Conservation (phyloP, 2,888 invertebrate species). For the Sycophila texana region DNA sequence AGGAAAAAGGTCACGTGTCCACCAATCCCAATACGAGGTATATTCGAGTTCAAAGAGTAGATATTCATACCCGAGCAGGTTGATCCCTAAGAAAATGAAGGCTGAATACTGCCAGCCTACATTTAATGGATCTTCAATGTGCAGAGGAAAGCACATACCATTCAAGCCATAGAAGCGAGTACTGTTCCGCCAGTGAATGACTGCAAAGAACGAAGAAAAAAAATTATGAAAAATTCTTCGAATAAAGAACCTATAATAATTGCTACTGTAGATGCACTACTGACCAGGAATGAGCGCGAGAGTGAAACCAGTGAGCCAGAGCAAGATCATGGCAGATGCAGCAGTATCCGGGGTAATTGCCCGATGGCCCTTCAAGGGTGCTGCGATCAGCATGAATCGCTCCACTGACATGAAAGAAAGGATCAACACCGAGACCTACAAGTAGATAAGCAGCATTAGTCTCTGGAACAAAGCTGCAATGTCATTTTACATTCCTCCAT, state of each 20-base stretch:
- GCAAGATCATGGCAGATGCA: conserved; percentile 76
- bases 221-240: background rate
- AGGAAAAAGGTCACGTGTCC: no score
- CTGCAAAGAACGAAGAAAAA: conserved; percentile 65
- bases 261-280: background rate
- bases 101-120: conserved; percentile 85
- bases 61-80: conserved; percentile 77
- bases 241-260: background rate
- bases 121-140: conserved; percentile 82
- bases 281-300: conserved; percentile 81
- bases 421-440: conserved; percentile 81
- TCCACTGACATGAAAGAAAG: conserved; percentile 84
- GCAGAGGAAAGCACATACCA: conserved; percentile 84
- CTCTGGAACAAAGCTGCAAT: background rate
- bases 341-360: conserved; percentile 78
- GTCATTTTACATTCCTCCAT: no score
- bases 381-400: conserved; percentile 81
- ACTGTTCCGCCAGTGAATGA: conserved; percentile 79
- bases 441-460: no score
- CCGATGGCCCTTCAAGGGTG: conserved; percentile 79
- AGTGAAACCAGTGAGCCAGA: conserved; percentile 80
- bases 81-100: conserved; percentile 82
- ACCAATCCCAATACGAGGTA: no score
- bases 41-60: no score
- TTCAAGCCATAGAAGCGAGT: conserved; percentile 82